Evolutionary conservation across 2,888 invertebrate genomes (phyloP).

Genomic region (Nomada fabriciana): DNA sequence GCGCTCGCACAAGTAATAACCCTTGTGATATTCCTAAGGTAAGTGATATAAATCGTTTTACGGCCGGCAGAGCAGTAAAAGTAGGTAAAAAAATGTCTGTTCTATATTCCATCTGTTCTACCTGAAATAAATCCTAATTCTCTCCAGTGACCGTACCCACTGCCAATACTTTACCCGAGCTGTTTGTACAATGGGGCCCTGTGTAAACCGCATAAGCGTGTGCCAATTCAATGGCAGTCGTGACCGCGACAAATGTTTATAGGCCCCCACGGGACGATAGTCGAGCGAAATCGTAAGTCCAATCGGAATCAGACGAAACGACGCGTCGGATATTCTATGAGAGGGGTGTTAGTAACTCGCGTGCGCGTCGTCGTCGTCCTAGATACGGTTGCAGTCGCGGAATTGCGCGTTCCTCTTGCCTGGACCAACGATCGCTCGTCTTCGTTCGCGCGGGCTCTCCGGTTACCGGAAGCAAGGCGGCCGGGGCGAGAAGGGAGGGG

Average conservation of each 20-base stretch:
- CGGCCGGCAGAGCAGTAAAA: too few relatives aligned
- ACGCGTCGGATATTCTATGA: conserved; percentile 33
- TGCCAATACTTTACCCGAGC: background rate
- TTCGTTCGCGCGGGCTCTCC: conserved; percentile 30
- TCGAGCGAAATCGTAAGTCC: conserved; percentile 18
- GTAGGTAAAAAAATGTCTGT: too few relatives aligned
- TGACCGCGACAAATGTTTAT: conserved; percentile 2
- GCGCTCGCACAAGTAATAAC: too few relatives aligned
- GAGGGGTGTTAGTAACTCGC: conserved; percentile 34
- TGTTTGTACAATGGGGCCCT: conserved; percentile 1
- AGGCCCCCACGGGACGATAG: too few relatives aligned
- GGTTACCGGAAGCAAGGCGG: conserved; percentile 67
- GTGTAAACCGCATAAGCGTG: conserved; percentile 1
- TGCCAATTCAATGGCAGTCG: background rate
- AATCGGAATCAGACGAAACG: background rate
- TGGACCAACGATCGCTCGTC: conserved; percentile 44
- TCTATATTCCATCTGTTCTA: too few relatives aligned
- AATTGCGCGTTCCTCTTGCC: conserved; percentile 40
- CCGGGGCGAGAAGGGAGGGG: conserved; percentile 61
- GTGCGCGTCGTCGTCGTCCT: conserved; percentile 31
- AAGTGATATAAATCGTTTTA: too few relatives aligned
- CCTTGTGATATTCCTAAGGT: too few relatives aligned
- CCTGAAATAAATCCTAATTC: too few relatives aligned
- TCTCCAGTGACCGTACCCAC: too few relatives aligned
- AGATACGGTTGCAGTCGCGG: conserved; percentile 53